Conservation (phyloP, 1,140 invertebrate genomes). For the Diachasma alloeum region DNA sequence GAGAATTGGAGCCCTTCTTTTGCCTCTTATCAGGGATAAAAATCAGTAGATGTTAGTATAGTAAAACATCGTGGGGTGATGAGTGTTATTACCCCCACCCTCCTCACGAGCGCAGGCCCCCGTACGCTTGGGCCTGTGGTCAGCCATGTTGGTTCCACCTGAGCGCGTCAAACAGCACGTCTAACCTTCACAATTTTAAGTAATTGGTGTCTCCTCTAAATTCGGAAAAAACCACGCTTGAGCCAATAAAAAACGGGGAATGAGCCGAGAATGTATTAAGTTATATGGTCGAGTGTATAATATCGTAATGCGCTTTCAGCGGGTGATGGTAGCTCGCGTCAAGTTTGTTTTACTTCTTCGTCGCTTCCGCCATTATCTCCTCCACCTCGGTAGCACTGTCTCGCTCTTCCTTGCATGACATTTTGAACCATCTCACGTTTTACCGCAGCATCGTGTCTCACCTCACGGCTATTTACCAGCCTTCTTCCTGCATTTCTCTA, state of each 20-base stretch:
- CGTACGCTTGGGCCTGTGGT: constrained; percentile 4
- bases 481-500: constrained; percentile 14
- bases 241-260: background rate
- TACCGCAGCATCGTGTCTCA: background rate
- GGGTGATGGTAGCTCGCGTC: background rate
- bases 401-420: background rate
- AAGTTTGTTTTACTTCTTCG: constrained; percentile 14
- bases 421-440: background rate
- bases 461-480: background rate
- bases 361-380: constrained; percentile 30
- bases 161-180: constrained; percentile 38
- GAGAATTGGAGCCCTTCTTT: constrained; percentile 5
- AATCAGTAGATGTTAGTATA: constrained; percentile 55
- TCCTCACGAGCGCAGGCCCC: constrained; percentile 44
- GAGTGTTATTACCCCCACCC: constrained; percentile 60
- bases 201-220: background rate
- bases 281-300: background rate
- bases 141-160: constrained; percentile 57
- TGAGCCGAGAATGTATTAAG: background rate
- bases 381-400: background rate
- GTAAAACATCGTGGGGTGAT: constrained; percentile 62
- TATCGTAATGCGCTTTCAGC: background rate
- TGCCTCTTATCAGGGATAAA: background rate
- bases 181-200: background rate
- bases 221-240: background rate